These are phyloP conservation scores for Lithophane leautieri DNA, from an alignment of 2,888 invertebrate genomes.

Conservation along the genomic window DNA sequence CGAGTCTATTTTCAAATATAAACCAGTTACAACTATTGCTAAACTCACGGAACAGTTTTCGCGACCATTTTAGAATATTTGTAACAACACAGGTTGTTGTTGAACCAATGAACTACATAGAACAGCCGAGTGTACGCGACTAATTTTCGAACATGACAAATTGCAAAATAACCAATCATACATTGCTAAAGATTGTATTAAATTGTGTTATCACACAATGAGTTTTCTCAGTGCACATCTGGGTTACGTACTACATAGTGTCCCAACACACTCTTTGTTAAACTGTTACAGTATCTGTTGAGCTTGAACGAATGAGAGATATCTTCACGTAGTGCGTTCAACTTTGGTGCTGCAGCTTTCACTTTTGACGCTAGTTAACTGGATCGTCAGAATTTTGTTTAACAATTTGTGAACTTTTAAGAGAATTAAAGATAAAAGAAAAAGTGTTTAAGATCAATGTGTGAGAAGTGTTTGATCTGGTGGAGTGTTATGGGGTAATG, in stretches of 20 bases:
- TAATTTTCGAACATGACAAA: conserved; percentile 49
- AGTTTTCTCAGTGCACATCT: conserved; percentile 73
- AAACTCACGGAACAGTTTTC: conserved; percentile 44
- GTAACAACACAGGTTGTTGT: too few species aligned
- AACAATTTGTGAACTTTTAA: conserved; percentile 25
- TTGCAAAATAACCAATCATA: conserved; percentile 58
- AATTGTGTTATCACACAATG: conserved; percentile 63
- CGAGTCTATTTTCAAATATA: conserved; percentile 40
- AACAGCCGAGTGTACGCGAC: conserved; percentile 21
- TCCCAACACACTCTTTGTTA: conserved; percentile 73
- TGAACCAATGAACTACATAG: conserved; percentile 49
- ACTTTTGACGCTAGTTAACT: conserved; percentile 77
- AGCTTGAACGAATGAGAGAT: conserved; percentile 71
- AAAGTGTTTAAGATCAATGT: background rate
- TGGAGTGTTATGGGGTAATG: background rate
- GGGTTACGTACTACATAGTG: conserved; percentile 72
- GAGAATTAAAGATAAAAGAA: background rate
- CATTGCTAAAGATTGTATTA: conserved; percentile 61
- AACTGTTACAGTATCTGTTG: conserved; percentile 68
- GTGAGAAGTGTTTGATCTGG: background rate
- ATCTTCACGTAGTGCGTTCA: conserved; percentile 76
- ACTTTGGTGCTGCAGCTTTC: conserved; percentile 80
- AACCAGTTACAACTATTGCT: conserved; percentile 50
- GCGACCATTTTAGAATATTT: conserved; percentile 47
- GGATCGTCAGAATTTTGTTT: conserved; percentile 53